These are phyloP conservation scores for Harpagifer antarcticus DNA, from an alignment of 2,797 vertebrate species.

Conservation along the genomic window DNA sequence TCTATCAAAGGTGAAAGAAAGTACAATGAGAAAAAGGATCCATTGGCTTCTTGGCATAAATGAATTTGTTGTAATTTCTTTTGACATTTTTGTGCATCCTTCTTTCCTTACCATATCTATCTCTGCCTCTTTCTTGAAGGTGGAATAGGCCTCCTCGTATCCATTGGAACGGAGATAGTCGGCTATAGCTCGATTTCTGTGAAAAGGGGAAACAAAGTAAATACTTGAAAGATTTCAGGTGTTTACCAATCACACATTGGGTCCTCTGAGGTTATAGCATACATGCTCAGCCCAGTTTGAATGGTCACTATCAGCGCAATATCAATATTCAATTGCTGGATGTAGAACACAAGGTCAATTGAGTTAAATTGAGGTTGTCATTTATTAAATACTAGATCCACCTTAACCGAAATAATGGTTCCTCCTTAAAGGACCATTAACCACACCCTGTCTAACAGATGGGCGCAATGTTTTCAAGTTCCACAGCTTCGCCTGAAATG, in stretches of 20 bases:
- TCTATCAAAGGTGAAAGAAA: constrained; percentile 80
- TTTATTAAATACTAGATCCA: constrained; percentile 30
- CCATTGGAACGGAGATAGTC: constrained; percentile 99
- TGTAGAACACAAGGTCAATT: background rate
- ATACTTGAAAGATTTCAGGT: background rate
- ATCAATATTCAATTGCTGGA: constrained; percentile 7
- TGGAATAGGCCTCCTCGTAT: constrained; percentile 98
- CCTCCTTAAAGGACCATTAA: constrained; percentile 46
- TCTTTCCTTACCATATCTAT: constrained; percentile 92
- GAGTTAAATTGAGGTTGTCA: background rate
- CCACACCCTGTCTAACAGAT: constrained; percentile 56
- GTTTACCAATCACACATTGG: background rate
- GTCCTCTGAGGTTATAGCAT: background rate
- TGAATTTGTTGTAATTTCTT: background rate
- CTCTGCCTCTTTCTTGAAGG: constrained; percentile 99
- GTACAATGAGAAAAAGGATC: constrained; percentile 11
- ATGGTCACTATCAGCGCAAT: background rate
- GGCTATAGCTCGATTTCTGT: constrained; percentile 98
- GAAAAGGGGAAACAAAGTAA: constrained; percentile 42
- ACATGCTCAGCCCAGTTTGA: background rate
- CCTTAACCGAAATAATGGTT: constrained; percentile 40
- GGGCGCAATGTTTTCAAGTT: constrained; percentile 42
- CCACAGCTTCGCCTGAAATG: constrained; percentile 51
- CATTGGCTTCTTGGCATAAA: background rate
- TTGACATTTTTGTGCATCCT: background rate